Evolutionary conservation across 2,797 vertebrate genomes (phyloP).

Genomic region (Enoplosus armatus): DNA sequence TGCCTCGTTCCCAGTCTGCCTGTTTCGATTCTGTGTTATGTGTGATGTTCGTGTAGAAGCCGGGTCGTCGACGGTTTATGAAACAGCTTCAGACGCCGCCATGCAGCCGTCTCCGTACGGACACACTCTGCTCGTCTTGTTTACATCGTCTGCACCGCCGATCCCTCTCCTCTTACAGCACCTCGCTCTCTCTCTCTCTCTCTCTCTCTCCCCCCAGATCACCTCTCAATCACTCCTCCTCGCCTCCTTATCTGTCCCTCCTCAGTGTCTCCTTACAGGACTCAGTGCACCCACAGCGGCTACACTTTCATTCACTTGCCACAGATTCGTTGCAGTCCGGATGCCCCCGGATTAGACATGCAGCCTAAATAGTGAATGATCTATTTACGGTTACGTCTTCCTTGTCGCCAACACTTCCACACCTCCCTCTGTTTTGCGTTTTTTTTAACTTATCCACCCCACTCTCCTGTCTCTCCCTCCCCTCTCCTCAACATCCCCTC

Average conservation of each 20-base stretch:
- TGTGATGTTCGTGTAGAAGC: not conserved
- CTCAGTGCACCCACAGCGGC: slow-evolving; percentile 56
- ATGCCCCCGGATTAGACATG: slow-evolving; percentile 44
- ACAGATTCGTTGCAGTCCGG: slow-evolving; percentile 43
- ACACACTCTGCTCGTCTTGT: slow-evolving; percentile 59
- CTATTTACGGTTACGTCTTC: slow-evolving; percentile 61
- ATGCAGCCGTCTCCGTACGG: slow-evolving; percentile 10
- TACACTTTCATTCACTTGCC: slow-evolving; percentile 70
- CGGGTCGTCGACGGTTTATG: slow-evolving; percentile 22
- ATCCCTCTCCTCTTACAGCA: slow-evolving; percentile 67
- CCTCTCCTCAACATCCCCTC: not conserved
- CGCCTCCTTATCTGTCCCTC: slow-evolving; percentile 67
- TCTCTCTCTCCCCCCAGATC: slow-evolving; percentile 54
- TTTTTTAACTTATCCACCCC: slow-evolving; percentile 18
- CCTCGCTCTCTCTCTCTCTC: slow-evolving; percentile 26
- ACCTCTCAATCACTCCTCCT: slow-evolving; percentile 67
- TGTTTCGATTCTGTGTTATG: slow-evolving; percentile 19
- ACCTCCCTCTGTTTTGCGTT: slow-evolving; percentile 32
- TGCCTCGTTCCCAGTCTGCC: slow-evolving; percentile 10
- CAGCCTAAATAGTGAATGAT: slow-evolving; percentile 69
- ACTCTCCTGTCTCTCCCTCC: not conserved
- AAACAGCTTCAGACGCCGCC: slow-evolving; percentile 28
- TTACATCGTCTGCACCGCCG: slow-evolving; percentile 61
- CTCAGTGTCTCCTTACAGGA: slow-evolving; percentile 69
- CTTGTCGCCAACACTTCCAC: slow-evolving; percentile 18